Conservation (phyloP, 2,113 vertebrate genomes). For the Asarcornis scutulata region DNA sequence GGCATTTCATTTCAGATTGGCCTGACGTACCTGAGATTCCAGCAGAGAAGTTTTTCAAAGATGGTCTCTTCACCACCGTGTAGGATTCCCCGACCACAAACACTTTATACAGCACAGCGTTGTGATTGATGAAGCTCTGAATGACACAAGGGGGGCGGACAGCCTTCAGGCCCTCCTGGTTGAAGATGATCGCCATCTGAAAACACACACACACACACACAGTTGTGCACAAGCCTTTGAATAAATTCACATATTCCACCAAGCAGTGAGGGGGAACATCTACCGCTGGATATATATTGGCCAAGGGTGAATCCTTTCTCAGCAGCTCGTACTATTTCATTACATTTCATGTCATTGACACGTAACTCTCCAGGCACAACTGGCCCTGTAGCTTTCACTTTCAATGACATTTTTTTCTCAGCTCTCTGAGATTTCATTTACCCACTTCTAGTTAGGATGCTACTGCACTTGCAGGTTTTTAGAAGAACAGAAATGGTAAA, state of each 20-base stretch:
- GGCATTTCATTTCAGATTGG: not conserved
- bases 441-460: not conserved
- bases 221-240: not conserved
- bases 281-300: not conserved
- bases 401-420: not conserved
- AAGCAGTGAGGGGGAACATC: not conserved
- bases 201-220: not conserved
- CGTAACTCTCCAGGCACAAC: not conserved
- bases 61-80: conserved; percentile 95
- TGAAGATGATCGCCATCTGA: conserved; percentile 99
- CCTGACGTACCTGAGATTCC: conserved; percentile 87
- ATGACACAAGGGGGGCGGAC: conserved; percentile 94
- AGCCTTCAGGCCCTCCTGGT: conserved; percentile 91
- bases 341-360: not conserved
- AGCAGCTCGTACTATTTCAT: not conserved
- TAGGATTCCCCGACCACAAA: conserved; percentile 97
- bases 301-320: not conserved
- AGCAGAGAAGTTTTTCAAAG: conserved; percentile 95
- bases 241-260: not conserved
- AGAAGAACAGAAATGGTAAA: not conserved
- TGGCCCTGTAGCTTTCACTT: not conserved
- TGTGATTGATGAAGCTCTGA: conserved; percentile 99
- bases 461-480: not conserved
- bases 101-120: conserved; percentile 96
- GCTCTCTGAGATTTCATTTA: not conserved